These are phyloP conservation scores for Acipenser transmontanus DNA, from an alignment of 2,797 vertebrate species.

Conservation along the genomic window DNA sequence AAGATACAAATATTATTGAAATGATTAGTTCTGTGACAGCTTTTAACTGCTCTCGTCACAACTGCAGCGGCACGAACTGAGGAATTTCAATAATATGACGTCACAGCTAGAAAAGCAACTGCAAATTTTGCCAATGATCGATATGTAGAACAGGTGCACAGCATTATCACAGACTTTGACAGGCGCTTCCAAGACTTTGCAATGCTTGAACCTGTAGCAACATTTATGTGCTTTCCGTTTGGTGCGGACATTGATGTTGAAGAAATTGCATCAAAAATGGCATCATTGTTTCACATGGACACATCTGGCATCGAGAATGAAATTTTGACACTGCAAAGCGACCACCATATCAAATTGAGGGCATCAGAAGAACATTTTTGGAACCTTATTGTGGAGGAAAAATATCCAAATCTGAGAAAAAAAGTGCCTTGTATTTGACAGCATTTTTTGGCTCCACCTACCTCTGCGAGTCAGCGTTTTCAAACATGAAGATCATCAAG, in stretches of 20 bases:
- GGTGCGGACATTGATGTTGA: constrained; percentile 23
- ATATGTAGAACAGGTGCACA: constrained; percentile 22
- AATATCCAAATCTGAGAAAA: constrained; percentile 22
- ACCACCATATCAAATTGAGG: constrained; percentile 26
- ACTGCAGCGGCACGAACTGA: constrained; percentile 14
- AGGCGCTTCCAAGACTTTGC: constrained; percentile 21
- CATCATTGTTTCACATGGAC: constrained; percentile 24
- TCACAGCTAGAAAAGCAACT: constrained; percentile 5
- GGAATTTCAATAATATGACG: constrained; percentile 14
- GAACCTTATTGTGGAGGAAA: constrained; percentile 14
- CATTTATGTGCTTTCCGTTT: constrained; percentile 25
- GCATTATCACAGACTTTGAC: constrained; percentile 20
- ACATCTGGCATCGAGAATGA: constrained; percentile 24
- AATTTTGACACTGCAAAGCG: constrained; percentile 27
- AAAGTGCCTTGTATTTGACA: constrained; percentile 21
- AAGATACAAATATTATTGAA: constrained; percentile 17
- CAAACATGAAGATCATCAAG: constrained; percentile 26
- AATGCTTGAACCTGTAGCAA: constrained; percentile 20
- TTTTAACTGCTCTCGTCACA: constrained; percentile 13
- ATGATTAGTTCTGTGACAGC: constrained; percentile 21
- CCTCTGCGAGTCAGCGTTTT: constrained; percentile 24
- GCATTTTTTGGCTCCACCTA: constrained; percentile 26
- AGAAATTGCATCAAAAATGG: constrained; percentile 18
- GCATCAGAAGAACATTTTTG: constrained; percentile 18
- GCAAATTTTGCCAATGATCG: constrained; percentile 19